These are phyloP conservation scores for Pterophyllum scalare DNA, from an alignment of 2,113 vertebrate genomes.

Conservation along the genomic window DNA sequence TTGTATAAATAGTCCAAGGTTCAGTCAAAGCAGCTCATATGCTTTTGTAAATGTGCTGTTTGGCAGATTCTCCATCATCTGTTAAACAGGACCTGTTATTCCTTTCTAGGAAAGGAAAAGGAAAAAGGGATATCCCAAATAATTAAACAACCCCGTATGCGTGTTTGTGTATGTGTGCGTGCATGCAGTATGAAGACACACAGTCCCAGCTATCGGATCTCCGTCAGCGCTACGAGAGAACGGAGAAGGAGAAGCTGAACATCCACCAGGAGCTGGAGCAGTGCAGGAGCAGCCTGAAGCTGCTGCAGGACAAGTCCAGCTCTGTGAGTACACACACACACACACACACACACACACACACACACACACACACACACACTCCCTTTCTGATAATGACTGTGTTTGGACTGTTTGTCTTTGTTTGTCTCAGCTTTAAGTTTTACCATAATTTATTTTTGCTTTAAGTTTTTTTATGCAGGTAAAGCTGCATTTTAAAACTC, in stretches of 20 bases:
- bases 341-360: too few relatives aligned
- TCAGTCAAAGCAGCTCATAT: background rate
- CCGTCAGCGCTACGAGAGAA: constrained; percentile 88
- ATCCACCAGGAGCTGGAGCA: constrained; percentile 94
- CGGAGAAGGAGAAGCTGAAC: constrained; percentile 92
- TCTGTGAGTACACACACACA: constrained; percentile 85
- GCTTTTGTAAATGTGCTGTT: background rate
- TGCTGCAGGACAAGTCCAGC: constrained; percentile 94
- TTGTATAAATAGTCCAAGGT: background rate
- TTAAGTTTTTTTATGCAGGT: background rate
- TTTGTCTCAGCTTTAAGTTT: constrained; percentile 7
- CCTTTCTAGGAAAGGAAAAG: too few relatives aligned
- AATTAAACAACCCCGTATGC: background rate
- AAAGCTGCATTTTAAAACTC: background rate
- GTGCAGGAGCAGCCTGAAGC: constrained; percentile 93
- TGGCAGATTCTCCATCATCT: background rate
- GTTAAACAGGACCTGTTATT: background rate
- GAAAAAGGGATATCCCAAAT: background rate
- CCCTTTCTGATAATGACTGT: background rate
- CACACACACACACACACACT: too few relatives aligned
- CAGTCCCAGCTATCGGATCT: constrained; percentile 91
- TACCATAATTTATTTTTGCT: background rate
- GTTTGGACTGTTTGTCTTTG: background rate
- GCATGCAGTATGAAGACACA: constrained; percentile 90
- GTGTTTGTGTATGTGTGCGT: too few relatives aligned